Evolutionary conservation across 2,113 vertebrate genomes (phyloP).

Genomic region (Plecturocebus donacophilus): DNA sequence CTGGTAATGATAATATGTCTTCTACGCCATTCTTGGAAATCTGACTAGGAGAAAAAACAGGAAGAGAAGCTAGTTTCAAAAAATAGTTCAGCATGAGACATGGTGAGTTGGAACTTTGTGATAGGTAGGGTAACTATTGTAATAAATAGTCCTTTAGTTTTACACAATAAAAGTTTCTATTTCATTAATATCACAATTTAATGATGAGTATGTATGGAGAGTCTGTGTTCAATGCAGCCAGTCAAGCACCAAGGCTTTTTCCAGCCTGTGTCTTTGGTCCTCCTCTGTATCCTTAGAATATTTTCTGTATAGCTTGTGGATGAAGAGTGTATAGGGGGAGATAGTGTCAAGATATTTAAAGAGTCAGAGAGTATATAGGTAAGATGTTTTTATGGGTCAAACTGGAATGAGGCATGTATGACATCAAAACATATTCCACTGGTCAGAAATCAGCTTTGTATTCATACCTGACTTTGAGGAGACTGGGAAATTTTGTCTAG

Average conservation of each 20-base stretch:
- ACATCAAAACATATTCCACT: neutral
- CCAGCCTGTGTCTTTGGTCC: neutral
- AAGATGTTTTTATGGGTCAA: neutral
- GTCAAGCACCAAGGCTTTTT: neutral
- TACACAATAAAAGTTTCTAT: neutral
- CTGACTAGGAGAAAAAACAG: neutral
- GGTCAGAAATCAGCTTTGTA: neutral
- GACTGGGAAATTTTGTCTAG: neutral
- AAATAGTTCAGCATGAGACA: neutral
- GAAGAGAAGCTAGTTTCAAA: neutral
- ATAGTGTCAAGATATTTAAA: neutral
- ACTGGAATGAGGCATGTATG: neutral
- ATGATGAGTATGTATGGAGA: fast-evolving
- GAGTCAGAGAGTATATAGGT: neutral
- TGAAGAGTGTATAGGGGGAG: neutral
- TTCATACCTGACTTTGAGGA: neutral
- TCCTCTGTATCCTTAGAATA: neutral
- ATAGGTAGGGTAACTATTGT: neutral
- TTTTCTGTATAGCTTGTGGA: neutral
- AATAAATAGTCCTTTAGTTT: neutral
- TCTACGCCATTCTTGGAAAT: neutral
- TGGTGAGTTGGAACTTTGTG: neutral
- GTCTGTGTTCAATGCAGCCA: neutral
- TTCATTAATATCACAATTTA: neutral
- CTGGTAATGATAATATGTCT: neutral